A percentile compares a stretch with the other conserved stretches of the same genome.
phyloP scores from a whole-genome alignment of 2,888 invertebrate genomes.

The Pachydiplax longipennis region DNA sequence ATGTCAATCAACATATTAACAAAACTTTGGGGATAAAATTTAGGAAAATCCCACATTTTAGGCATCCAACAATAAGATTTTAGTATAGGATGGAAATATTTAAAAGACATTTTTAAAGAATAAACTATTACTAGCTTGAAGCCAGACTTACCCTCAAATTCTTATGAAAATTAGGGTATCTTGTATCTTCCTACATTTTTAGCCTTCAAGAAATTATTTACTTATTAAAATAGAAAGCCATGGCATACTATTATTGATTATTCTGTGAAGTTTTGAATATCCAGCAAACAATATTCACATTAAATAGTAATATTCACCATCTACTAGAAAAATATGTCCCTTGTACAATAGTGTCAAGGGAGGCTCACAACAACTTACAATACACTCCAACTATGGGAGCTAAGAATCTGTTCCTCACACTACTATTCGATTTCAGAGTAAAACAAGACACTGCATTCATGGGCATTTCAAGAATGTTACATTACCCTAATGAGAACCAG shows the following conservation, averaged over 20 bases:
- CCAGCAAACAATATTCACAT: slow-evolving; percentile 42
- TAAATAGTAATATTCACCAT: slow-evolving; percentile 36
- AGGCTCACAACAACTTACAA: slow-evolving; percentile 37
- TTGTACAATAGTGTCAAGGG: slow-evolving; percentile 36
- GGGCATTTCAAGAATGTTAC: background rate
- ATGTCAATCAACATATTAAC: background rate
- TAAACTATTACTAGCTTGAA: slow-evolving; percentile 31
- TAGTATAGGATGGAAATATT: slow-evolving; percentile 21
- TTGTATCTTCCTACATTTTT: slow-evolving; percentile 19
- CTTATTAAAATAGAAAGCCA: slow-evolving; percentile 44
- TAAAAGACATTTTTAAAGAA: slow-evolving; percentile 28
- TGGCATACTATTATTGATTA: slow-evolving; percentile 37
- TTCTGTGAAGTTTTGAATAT: slow-evolving; percentile 15
- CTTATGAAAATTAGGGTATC: background rate
- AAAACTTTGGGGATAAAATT: background rate
- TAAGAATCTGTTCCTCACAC: slow-evolving; percentile 31
- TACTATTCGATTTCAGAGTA: slow-evolving; percentile 22
- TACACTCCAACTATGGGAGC: slow-evolving; percentile 26
- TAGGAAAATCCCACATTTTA: background rate
- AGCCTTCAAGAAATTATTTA: slow-evolving; percentile 27
- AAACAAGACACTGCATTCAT: slow-evolving; percentile 8
- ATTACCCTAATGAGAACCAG: background rate
- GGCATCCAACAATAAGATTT: background rate
- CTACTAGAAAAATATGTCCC: slow-evolving; percentile 45
- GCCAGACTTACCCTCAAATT: slow-evolving; percentile 26